Conservation (phyloP, 2,797 vertebrate genomes). For the Sebastes vulpes region DNA sequence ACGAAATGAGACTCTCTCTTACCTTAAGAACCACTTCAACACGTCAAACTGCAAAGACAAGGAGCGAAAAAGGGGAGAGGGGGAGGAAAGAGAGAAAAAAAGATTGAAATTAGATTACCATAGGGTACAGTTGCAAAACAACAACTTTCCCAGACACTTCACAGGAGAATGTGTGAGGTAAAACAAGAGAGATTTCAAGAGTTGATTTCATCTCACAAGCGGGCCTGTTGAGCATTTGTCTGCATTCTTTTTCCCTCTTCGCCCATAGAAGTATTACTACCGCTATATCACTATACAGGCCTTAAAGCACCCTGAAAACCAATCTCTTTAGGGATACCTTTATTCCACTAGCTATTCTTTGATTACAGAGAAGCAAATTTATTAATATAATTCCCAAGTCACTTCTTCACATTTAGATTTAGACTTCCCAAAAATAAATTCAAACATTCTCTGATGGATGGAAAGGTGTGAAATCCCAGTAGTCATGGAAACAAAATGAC, state of each 20-base stretch:
- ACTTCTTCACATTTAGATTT: not conserved
- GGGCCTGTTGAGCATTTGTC: conserved; percentile 6
- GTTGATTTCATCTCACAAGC: conserved; percentile 22
- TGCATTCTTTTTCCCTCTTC: not conserved
- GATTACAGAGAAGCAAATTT: not conserved
- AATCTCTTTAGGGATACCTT: not conserved
- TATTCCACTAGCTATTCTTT: not conserved
- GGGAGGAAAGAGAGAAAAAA: not conserved
- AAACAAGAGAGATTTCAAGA: conserved; percentile 1
- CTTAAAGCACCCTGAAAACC: not conserved
- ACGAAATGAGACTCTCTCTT: conserved; percentile 57
- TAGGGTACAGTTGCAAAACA: conserved; percentile 12
- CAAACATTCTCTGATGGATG: not conserved
- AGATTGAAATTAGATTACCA: conserved; percentile 54
- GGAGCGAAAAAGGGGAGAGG: not conserved
- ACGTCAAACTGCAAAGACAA: conserved; percentile 66
- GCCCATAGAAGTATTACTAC: not conserved
- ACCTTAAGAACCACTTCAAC: conserved; percentile 76
- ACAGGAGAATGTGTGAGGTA: conserved; percentile 8
- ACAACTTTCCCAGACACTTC: conserved; percentile 49
- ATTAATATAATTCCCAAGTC: not conserved
- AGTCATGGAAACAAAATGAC: not conserved
- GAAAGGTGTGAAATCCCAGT: not conserved
- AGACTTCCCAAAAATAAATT: not conserved
- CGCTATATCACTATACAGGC: not conserved